Percentiles rank a stretch among this genome's conserved stretches.
Evolutionary conservation across 2,797 vertebrate species (phyloP).

Genomic region (Miichthys miiuy): DNA sequence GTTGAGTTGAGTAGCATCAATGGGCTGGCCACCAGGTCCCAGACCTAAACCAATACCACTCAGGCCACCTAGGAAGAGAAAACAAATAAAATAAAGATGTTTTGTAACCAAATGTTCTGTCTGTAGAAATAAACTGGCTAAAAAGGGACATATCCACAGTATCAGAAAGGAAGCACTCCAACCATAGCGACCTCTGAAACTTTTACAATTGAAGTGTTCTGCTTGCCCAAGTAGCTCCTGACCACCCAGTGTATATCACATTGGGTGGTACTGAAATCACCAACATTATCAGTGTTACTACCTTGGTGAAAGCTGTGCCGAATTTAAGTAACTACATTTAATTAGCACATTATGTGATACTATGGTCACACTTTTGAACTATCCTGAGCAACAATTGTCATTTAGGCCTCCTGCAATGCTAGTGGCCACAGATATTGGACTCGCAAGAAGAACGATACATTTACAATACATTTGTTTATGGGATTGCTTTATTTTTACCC

Average conservation of each 20-base stretch:
- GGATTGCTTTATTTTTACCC: not conserved
- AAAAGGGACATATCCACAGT: not conserved
- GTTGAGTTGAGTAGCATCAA: constrained; percentile 94
- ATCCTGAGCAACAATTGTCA: too few relatives aligned
- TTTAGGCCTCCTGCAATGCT: too few relatives aligned
- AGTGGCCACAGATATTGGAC: too few relatives aligned
- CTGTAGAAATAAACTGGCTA: not conserved
- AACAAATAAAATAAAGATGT: not conserved
- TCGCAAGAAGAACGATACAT: not conserved
- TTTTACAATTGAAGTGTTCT: not conserved
- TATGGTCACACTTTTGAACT: not conserved
- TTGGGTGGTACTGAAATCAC: too few relatives aligned
- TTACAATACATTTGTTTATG: not conserved
- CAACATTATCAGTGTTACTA: not conserved
- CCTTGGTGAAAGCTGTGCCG: not conserved
- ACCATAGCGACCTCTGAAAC: not conserved
- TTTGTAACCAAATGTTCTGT: not conserved
- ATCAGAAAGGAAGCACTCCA: not conserved
- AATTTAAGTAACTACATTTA: not conserved
- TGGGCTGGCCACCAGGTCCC: constrained; percentile 97
- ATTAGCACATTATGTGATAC: not conserved
- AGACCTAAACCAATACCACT: constrained; percentile 96
- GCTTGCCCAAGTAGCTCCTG: not conserved
- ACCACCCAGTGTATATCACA: not conserved
- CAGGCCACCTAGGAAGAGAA: constrained; percentile 89